These are phyloP conservation scores for Enteromius unitaeniatus DNA, from an alignment of 2,797 vertebrate species.

Conservation along the genomic window DNA sequence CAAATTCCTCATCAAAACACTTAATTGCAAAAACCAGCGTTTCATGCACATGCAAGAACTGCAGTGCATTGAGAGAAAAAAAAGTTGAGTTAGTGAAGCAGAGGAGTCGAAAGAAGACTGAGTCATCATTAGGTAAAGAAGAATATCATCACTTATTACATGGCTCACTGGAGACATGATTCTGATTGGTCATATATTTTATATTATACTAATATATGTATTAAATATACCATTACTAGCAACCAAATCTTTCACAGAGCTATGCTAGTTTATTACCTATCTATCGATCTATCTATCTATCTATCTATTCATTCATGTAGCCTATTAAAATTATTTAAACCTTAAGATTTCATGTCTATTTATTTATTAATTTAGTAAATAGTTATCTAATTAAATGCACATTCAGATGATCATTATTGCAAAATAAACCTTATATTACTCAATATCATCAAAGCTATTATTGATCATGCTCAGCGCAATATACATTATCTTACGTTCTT, in stretches of 20 bases:
- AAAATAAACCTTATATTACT: neutral
- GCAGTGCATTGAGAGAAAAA: constrained; percentile 61
- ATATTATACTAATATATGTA: neutral
- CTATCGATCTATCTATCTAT: neutral
- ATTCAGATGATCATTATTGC: neutral
- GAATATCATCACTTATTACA: neutral
- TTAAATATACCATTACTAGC: neutral
- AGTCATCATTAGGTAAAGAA: constrained; percentile 35
- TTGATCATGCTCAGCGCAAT: neutral
- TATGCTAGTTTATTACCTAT: neutral
- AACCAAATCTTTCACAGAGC: neutral
- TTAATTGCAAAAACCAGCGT: constrained; percentile 71
- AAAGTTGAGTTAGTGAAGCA: constrained; percentile 65
- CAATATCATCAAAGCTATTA: neutral
- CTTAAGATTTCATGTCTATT: neutral
- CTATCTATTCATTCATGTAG: neutral
- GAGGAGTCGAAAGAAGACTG: constrained; percentile 24
- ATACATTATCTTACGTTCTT: neutral
- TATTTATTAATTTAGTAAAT: neutral
- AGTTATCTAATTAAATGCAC: neutral
- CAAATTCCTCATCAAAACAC: constrained; percentile 75
- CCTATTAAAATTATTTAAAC: neutral
- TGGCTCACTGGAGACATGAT: neutral
- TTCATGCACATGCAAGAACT: constrained; percentile 66
- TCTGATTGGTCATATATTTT: neutral